Evolutionary conservation across 2,888 invertebrate genomes (phyloP).

Genomic region (Psylliodes chrysocephalus): DNA sequence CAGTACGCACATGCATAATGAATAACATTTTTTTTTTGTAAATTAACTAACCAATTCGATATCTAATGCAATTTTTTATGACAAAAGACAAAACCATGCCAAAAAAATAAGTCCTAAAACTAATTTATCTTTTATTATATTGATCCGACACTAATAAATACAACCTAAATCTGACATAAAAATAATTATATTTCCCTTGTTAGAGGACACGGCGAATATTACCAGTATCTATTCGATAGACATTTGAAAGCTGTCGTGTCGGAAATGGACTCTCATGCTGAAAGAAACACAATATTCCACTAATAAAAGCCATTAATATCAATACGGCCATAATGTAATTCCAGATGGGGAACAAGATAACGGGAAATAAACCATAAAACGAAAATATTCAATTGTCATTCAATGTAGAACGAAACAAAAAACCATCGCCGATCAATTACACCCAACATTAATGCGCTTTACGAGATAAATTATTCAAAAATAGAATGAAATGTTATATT

Average conservation of each 20-base stretch:
- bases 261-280: slow-evolving; percentile 31
- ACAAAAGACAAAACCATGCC: no score
- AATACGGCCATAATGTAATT: slow-evolving; percentile 44
- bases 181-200: neutral
- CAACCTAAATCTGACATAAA: neutral
- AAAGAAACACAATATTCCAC: slow-evolving; percentile 42
- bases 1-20: no score
- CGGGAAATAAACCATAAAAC: slow-evolving; percentile 13
- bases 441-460: slow-evolving; percentile 38
- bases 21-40: no score
- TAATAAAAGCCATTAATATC: slow-evolving; percentile 45
- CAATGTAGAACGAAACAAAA: slow-evolving; percentile 37
- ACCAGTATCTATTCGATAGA: neutral
- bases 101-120: no score
- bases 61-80: no score
- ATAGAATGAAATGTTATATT: slow-evolving; percentile 42
- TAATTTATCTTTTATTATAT: no score
- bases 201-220: neutral
- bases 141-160: no score
- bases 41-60: no score
- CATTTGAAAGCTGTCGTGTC: slow-evolving; percentile 30
- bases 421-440: slow-evolving; percentile 44
- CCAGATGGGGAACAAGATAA: slow-evolving; percentile 40
- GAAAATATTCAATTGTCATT: slow-evolving; percentile 41
- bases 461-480: slow-evolving; percentile 44